These are phyloP conservation scores for Penaeus monodon DNA, from an alignment of 2,888 invertebrate species.

Conservation along the genomic window DNA sequence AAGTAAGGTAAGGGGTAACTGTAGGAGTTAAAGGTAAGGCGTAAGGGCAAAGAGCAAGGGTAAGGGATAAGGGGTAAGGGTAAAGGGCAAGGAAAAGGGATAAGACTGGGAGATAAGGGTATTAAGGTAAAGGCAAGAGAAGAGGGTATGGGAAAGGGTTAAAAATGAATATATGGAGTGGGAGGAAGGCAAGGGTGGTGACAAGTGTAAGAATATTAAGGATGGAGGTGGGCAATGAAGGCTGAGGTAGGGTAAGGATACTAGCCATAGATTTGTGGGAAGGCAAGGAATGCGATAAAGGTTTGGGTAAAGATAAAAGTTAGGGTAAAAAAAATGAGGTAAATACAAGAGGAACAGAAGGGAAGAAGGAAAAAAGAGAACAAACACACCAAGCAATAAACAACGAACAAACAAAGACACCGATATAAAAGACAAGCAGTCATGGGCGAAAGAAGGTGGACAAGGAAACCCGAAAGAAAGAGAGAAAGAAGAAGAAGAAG, in stretches of 20 bases:
- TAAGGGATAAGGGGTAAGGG: too few relatives aligned
- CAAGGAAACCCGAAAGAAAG: not conserved
- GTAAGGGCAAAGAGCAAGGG: not conserved
- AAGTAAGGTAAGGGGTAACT: not conserved
- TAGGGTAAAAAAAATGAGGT: not conserved
- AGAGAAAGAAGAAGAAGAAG: not conserved
- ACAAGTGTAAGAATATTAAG: too few relatives aligned
- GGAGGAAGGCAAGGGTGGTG: too few relatives aligned
- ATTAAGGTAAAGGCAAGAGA: not conserved
- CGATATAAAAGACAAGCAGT: too few relatives aligned
- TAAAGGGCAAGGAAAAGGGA: too few relatives aligned
- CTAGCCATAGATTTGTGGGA: too few relatives aligned
- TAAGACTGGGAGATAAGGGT: not conserved
- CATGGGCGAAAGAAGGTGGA: not conserved
- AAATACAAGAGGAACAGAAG: not conserved
- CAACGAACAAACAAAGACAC: too few relatives aligned
- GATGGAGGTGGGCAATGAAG: not conserved
- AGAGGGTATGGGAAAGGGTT: too few relatives aligned
- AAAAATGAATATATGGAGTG: too few relatives aligned
- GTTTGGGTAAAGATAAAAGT: not conserved
- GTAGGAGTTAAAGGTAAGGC: too few relatives aligned
- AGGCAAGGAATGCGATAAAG: not conserved
- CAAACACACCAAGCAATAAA: too few relatives aligned
- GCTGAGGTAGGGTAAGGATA: not conserved
- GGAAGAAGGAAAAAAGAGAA: not conserved